These are phyloP conservation scores for Siniperca knerii DNA, from an alignment of 2,113 vertebrate genomes.

Conservation along the genomic window DNA sequence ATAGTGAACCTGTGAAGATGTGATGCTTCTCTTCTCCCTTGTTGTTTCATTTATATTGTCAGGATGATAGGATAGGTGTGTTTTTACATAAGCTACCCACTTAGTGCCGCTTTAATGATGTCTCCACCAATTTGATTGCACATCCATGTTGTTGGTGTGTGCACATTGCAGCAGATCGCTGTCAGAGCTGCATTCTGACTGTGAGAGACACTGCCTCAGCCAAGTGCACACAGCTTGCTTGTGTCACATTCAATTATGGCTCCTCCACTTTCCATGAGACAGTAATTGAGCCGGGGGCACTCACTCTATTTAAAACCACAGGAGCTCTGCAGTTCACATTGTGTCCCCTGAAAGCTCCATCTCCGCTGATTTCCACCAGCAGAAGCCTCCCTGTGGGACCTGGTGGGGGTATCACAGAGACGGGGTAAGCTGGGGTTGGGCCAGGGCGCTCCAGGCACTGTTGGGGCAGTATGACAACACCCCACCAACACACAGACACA, in stretches of 20 bases:
- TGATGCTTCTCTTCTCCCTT: constrained; percentile 2
- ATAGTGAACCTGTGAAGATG: background rate
- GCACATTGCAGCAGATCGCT: constrained; percentile 58
- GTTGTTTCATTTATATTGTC: constrained; percentile 20
- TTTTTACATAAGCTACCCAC: constrained; percentile 21
- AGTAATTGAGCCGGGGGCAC: constrained; percentile 79
- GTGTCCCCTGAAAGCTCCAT: constrained; percentile 68
- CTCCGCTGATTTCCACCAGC: constrained; percentile 66
- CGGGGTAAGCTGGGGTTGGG: constrained; percentile 42
- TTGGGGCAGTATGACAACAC: constrained; percentile 53
- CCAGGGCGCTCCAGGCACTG: constrained; percentile 64
- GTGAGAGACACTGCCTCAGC: constrained; percentile 65
- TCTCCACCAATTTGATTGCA: constrained; percentile 53
- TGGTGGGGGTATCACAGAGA: constrained; percentile 41
- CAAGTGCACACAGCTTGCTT: constrained; percentile 76
- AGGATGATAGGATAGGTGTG: constrained; percentile 48
- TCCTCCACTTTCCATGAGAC: constrained; percentile 66
- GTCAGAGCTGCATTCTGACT: constrained; percentile 67
- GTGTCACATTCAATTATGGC: constrained; percentile 79
- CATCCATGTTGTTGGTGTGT: constrained; percentile 49
- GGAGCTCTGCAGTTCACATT: constrained; percentile 67
- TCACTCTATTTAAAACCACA: constrained; percentile 79
- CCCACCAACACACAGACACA: constrained; percentile 20
- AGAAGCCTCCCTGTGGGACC: constrained; percentile 66
- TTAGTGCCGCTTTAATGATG: constrained; percentile 53